Evolutionary conservation across 2,113 vertebrate genomes (phyloP), one percentile per base, ranked within the genome.

Genomic region (Amphiprion ocellaris): DNA sequence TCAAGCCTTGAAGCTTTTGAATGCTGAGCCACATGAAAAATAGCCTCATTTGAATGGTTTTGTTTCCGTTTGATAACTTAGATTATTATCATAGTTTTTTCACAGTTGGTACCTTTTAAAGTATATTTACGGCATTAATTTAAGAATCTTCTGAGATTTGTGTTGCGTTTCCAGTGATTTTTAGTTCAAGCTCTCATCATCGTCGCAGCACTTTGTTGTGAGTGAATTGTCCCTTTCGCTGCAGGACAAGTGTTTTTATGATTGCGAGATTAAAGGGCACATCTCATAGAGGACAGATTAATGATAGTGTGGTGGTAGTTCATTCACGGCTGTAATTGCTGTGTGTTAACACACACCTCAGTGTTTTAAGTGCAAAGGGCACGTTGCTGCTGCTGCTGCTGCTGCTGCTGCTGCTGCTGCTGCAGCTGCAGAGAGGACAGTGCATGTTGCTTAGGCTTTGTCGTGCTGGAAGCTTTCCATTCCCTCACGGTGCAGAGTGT

Each of bases 351-450:
- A 69, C 80, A 88, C 62, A 84, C 54, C 70, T 81, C 41, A 12
- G 60, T 74, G 79, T 89, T 86, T 69, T 83, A 83, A 82, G 93
- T 82, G 87, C 93, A 94, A 94, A 95, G 93, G 92, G 62, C 91
- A 88, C 58, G 33, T 37, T 52, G 26, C 64, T 64, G 71, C 60
- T 41, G 66, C 58, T 70, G 64, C 52, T 58, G 72, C 60, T 44
- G 44, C 60, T 30, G 14, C 30, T 47, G 46, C 46, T 50, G 26
- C 69, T 64, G 71, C 60, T 39, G 65, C 56, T 69, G 63, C 52
- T 61, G 71, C 60, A 59, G 63, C 52, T 61, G 71, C 60, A 59
- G 69, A 66, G 62, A 41, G 52, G 77, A 83, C 55, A 30, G 28
- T 49, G 19, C 69, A 30, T 77, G n/a, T 56, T 71, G 54, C n/a